Evolutionary conservation across 1,140 invertebrate genomes (phyloP).

Genomic region (Euura saliciscinereae): DNA sequence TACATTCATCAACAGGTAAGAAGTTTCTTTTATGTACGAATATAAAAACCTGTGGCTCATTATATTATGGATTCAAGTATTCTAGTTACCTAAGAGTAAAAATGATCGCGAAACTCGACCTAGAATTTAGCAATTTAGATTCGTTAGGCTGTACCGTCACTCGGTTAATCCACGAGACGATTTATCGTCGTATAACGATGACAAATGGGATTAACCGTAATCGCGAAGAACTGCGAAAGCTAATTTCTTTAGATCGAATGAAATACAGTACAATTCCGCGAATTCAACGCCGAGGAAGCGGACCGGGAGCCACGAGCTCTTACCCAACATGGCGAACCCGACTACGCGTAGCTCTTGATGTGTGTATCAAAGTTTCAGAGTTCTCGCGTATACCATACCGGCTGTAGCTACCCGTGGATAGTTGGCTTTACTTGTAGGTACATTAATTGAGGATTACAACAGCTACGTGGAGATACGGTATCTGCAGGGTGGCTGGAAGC

Average conservation of each 20-base stretch:
- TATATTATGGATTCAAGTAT: neutral
- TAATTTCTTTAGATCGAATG: too few relatives aligned
- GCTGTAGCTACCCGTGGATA: neutral
- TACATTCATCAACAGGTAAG: neutral
- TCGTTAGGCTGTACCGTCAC: neutral
- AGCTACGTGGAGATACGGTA: conserved; percentile 32
- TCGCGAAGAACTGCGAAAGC: too few relatives aligned
- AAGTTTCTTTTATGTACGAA: too few relatives aligned
- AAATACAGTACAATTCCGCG: too few relatives aligned
- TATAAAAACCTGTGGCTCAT: too few relatives aligned
- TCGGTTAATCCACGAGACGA: neutral
- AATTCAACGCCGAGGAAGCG: too few relatives aligned
- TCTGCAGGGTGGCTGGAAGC: conserved; percentile 11
- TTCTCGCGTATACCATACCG: neutral
- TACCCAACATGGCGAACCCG: neutral
- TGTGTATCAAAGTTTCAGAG: neutral
- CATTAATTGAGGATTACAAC: conserved; percentile 47
- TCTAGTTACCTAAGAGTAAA: neutral
- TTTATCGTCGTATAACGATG: conserved; percentile 3
- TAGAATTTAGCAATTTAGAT: neutral
- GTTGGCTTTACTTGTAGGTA: conserved; percentile 35
- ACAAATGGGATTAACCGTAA: neutral
- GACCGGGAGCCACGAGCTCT: too few relatives aligned
- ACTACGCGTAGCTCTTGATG: neutral
- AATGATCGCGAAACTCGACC: neutral